Evolutionary conservation across 1,140 invertebrate genomes (phyloP), one percentile per base, ranked within the genome.

Genomic region (Linepithema humile): DNA sequence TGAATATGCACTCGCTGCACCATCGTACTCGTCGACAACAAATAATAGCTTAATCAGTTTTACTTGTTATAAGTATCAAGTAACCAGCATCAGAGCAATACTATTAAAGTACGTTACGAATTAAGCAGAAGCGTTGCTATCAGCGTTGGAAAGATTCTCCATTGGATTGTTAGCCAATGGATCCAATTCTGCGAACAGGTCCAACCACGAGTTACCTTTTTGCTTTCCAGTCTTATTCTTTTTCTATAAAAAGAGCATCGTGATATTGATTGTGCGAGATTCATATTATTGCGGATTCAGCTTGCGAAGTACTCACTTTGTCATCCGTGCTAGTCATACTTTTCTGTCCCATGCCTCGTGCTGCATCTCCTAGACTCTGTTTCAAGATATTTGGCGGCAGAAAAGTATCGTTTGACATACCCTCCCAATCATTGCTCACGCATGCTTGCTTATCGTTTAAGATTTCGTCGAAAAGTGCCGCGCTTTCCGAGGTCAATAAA

Each of bases 171-270:
- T 98, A 17, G 97, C 96, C 5, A 99, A 94, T 7, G 98, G 98
- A 95, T 99, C 98, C 45, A 99, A 92, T 93, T 99, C 98, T 48
- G 98, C 97, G 95, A 99, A 99, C 35, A 99, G 94, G 93, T 98
- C 98, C 87, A 98, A 96, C 98, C 98, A 99, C 6, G 93, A 90
- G 40, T 91, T 93, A 74, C 89, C 93, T 69, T 93, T 92, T 53
- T 89, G 87, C 84, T 93, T 93, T 53, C 88, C 90, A 50, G 59
- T 82, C 82, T 92, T 92, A 50, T 62, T 89, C 60, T 91, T 93
- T 86, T 92, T 91, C 91, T 92, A 74, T 12, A 80, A 87, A 80
- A 65, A 84, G 55, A 57, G 55, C 5, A 69, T 69, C 45, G 15
- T 12, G n/a, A 53, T 38, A 40, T 69, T 69, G 32, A 55, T 78